Base-by-base conservation (phyloP, 2,797 vertebrate genomes). In the Galagoides demidoff region DNA sequence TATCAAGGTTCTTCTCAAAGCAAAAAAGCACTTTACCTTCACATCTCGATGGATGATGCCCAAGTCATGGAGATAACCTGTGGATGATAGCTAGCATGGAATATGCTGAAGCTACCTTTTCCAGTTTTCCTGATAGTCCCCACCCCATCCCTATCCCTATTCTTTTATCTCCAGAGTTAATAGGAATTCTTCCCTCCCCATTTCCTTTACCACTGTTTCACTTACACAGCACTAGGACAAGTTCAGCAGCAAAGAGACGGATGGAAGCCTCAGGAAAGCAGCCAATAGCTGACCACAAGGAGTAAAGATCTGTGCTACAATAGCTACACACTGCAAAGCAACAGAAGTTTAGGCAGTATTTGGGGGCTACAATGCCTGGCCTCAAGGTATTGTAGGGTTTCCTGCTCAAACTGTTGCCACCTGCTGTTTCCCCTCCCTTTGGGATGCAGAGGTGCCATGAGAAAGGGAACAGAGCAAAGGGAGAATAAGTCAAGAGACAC, bases 41-140 rank as follows among this genome's bases (percentile, higher is more conserved):
- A 99, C 98, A 0, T 99, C 99, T 96, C 99, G 99, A 97, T 99
- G 99, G 90, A 99, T 99, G 82, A 99, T 99, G 43, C 99, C 99
- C 97, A 99, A 96, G 94, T 99, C 98, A 31, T 99, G 99, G 45
- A 99, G 98, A 95, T 99, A 99, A 71, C 99, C 99, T 99, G 97
- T 25, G 78, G 43, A 92, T 73, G 97, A 52, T 6, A 90, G 55
- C 79, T 93, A 89, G 61, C 52, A 78, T n/a, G 22, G 79, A 63
- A 25, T 5, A 0, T 96, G 14, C 45, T 81, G 37, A 70, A 82
- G 43, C 37, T 73, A 29, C 78, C 87, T 61, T 83, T 96, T 85
- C 71, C 52, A 70, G n/a, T 78, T 76, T 90, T 43, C 49, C 78
- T 92, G 20, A 39, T 52, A 84, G 66, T 11, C 61, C 82, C 93